phyloP scores from a whole-genome alignment of 2,888 invertebrate genomes.

The Tineola bisselliella region DNA sequence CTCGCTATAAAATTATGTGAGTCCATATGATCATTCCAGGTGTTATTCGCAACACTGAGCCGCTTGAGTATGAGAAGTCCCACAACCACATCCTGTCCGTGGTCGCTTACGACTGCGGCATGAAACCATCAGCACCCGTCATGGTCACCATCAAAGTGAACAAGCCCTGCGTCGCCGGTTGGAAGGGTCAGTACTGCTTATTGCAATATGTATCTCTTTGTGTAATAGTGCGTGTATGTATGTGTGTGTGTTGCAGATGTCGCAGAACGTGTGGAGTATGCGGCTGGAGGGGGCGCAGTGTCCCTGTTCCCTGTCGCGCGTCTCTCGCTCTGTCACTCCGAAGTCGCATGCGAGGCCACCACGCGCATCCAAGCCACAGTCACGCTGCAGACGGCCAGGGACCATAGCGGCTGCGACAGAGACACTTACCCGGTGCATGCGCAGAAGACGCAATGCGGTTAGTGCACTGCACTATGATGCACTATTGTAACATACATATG shows the following conservation, averaged over 20 bases:
- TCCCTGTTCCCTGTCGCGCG: conserved; percentile 86
- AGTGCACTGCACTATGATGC: conserved; percentile 20
- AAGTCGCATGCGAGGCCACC: conserved; percentile 80
- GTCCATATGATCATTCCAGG: conserved; percentile 42
- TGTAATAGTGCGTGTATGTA: too few species aligned
- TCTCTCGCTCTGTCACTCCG: conserved; percentile 91
- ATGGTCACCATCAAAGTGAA: conserved; percentile 96
- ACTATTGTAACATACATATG: too few species aligned
- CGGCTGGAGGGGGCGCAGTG: conserved; percentile 82
- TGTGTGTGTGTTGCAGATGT: conserved; percentile 61
- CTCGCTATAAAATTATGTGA: too few species aligned
- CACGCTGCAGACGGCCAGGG: conserved; percentile 82
- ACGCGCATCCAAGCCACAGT: conserved; percentile 69
- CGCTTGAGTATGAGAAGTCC: conserved; percentile 89
- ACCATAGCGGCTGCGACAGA: conserved; percentile 90
- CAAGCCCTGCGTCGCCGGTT: conserved; percentile 80
- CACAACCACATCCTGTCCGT: conserved; percentile 97
- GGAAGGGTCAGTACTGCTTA: conserved; percentile 72
- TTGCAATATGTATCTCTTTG: too few species aligned
- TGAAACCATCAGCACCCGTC: conserved; percentile 92
- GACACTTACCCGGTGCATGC: conserved; percentile 90
- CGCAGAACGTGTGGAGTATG: conserved; percentile 87
- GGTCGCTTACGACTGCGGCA: conserved; percentile 97
- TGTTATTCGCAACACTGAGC: conserved; percentile 92
- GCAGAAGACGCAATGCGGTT: conserved; percentile 87